Conservation (phyloP, 2,113 vertebrate genomes). For the Todiramphus chloris region DNA sequence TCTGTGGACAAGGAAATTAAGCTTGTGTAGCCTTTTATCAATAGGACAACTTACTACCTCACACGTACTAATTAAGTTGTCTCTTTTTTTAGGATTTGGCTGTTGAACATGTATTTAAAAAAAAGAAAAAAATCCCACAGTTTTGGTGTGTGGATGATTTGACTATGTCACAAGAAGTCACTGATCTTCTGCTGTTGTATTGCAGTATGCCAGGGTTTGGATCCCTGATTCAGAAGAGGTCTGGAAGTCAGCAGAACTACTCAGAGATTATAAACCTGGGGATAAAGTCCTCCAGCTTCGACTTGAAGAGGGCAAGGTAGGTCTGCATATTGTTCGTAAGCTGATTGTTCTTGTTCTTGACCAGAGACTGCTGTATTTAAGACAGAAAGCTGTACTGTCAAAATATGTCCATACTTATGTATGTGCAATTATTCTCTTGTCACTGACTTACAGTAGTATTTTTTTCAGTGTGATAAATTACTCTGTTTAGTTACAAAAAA, state of each 20-base stretch:
- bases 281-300: conserved; percentile 86
- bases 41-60: neutral
- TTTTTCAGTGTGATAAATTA: neutral
- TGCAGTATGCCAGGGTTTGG: conserved; percentile 95
- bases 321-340: neutral
- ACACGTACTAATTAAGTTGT: neutral
- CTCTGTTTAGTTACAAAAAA: neutral
- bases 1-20: neutral
- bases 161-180: neutral
- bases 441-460: neutral
- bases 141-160: neutral
- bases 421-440: neutral
- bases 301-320: conserved; percentile 92
- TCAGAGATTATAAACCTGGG: conserved; percentile 91
- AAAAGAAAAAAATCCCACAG: neutral
- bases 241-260: conserved; percentile 96
- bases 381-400: neutral
- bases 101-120: neutral
- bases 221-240: conserved; percentile 96
- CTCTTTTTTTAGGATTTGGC: neutral
- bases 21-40: neutral
- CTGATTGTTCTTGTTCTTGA: neutral
- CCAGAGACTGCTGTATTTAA: neutral
- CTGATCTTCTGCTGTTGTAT: conserved; percentile 16
- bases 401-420: neutral